Conservation (phyloP, 2,888 invertebrate species). For the Eilema caniola region DNA sequence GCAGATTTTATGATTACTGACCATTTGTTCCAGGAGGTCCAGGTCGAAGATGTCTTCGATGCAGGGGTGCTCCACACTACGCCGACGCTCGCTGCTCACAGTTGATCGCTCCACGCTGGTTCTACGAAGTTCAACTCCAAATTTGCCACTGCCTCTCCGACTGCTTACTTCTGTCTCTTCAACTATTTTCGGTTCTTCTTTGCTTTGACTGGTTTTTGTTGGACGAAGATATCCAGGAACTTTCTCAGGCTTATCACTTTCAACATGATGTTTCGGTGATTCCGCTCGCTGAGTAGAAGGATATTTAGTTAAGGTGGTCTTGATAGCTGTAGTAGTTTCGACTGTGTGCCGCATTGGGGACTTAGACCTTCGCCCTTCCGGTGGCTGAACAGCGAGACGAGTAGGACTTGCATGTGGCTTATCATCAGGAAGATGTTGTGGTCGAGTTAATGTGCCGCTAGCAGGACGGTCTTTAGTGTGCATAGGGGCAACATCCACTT, state of each 20-base stretch:
- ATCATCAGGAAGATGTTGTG: conserved; percentile 51
- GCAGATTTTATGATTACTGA: conserved; percentile 73
- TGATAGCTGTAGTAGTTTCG: conserved; percentile 59
- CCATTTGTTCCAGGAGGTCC: conserved; percentile 90
- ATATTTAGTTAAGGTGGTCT: conserved; percentile 60
- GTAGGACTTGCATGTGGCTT: conserved; percentile 63
- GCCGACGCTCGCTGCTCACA: conserved; percentile 78
- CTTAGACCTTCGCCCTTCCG: conserved; percentile 63
- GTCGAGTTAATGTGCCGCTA: conserved; percentile 51
- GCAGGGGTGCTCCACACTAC: conserved; percentile 84
- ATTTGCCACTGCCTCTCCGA: conserved; percentile 87
- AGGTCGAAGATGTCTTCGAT: conserved; percentile 92
- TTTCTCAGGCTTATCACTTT: conserved; percentile 65
- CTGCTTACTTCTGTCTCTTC: conserved; percentile 81
- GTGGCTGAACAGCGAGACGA: conserved; percentile 59
- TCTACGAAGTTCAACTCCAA: conserved; percentile 89
- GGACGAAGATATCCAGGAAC: conserved; percentile 74
- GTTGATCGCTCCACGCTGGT: conserved; percentile 85
- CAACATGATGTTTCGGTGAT: conserved; percentile 61
- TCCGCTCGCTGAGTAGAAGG: conserved; percentile 62
- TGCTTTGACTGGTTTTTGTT: conserved; percentile 76
- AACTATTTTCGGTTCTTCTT: conserved; percentile 68
- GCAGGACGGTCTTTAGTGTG: conserved; percentile 50
- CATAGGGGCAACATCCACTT: conserved; percentile 52
- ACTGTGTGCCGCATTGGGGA: conserved; percentile 63